Percentiles rank a stretch among this genome's conserved stretches.
Conservation (phyloP, 2,888 invertebrate genomes). For the Pseudeuparius sepicola region DNA sequence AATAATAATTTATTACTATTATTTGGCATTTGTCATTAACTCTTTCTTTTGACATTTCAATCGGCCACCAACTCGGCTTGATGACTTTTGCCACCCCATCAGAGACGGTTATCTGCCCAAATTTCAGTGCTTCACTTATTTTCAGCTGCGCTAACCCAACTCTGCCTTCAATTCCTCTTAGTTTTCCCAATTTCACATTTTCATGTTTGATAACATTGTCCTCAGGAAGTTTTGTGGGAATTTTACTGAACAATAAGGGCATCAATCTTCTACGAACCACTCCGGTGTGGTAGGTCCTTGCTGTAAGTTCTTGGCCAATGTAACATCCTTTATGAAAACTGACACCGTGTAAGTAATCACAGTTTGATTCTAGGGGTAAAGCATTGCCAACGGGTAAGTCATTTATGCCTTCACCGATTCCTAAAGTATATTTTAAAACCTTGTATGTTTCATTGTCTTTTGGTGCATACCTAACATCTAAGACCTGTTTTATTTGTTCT, state of each 20-base stretch:
- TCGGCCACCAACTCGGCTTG: constrained; percentile 79
- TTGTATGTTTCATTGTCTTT: constrained; percentile 45
- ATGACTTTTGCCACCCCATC: constrained; percentile 44
- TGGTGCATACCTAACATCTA: constrained; percentile 23
- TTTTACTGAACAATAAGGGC: constrained; percentile 58
- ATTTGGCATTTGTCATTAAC: no score
- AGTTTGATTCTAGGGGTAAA: constrained; percentile 85
- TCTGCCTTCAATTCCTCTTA: constrained; percentile 36
- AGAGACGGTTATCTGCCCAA: constrained; percentile 48
- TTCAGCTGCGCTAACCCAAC: constrained; percentile 65
- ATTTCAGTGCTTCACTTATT: constrained; percentile 57
- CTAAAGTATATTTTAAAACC: constrained; percentile 62
- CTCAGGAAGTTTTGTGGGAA: constrained; percentile 30
- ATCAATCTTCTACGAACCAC: constrained; percentile 88
- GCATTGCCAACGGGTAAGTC: constrained; percentile 73
- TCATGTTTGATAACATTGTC: constrained; percentile 29
- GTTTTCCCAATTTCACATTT: constrained; percentile 30
- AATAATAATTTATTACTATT: no score
- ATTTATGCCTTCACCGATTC: constrained; percentile 74
- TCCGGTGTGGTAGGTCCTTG: constrained; percentile 90
- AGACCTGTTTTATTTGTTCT: constrained; percentile 23
- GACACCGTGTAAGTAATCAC: constrained; percentile 83
- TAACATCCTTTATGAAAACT: constrained; percentile 98
- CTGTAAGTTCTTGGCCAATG: constrained; percentile 95
- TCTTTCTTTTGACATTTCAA: constrained; percentile 55